phyloP scores from a whole-genome alignment of 2,797 vertebrate species.

The Hafferia zeledoni region DNA sequence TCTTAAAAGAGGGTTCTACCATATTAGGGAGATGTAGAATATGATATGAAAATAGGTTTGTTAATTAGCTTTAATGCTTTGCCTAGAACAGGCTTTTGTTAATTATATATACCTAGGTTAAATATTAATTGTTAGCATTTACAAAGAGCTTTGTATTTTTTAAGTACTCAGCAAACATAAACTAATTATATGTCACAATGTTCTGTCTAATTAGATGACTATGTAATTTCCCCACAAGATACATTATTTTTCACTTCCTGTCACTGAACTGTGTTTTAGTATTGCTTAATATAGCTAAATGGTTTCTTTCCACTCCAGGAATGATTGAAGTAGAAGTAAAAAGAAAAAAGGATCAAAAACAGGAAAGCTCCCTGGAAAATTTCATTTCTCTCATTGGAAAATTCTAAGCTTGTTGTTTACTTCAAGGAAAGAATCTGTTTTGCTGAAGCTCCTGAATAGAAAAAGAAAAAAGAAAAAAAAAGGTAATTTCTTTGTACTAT shows the following conservation, averaged over 20 bases:
- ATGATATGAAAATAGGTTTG: background rate
- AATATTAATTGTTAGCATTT: slow-evolving; percentile 59
- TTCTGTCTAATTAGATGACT: slow-evolving; percentile 61
- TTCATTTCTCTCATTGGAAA: slow-evolving; percentile 15
- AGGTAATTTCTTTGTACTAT: background rate
- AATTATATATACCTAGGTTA: slow-evolving; percentile 61
- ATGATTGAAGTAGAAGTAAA: background rate
- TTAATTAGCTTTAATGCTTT: slow-evolving; percentile 38
- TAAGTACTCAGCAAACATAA: slow-evolving; percentile 52
- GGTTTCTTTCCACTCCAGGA: slow-evolving; percentile 15
- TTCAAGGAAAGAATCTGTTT: background rate
- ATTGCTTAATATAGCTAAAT: slow-evolving; percentile 6
- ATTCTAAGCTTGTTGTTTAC: background rate
- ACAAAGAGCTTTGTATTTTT: slow-evolving; percentile 49
- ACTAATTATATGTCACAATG: slow-evolving; percentile 66
- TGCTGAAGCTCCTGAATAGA: background rate
- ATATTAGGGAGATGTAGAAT: background rate
- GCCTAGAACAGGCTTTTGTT: slow-evolving; percentile 31
- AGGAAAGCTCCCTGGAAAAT: background rate
- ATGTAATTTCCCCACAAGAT: slow-evolving; percentile 48
- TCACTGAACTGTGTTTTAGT: slow-evolving; percentile 5
- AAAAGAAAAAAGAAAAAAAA: background rate
- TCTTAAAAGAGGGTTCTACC: background rate
- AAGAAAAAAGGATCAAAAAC: background rate
- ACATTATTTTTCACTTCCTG: slow-evolving; percentile 55